These are phyloP conservation scores for Augochlorella aurata DNA, from an alignment of 2,888 invertebrate genomes.

Conservation along the genomic window DNA sequence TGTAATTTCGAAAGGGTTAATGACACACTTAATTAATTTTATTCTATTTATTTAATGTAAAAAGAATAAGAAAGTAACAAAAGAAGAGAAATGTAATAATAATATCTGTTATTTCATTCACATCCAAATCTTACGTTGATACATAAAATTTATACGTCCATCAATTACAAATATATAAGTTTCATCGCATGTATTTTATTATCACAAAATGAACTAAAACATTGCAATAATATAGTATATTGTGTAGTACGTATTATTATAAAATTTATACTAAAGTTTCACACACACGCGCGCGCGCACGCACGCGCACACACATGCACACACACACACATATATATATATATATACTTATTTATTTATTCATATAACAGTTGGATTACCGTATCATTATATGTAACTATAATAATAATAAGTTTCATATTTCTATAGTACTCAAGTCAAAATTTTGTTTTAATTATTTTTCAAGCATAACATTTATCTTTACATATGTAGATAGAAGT, in stretches of 20 bases:
- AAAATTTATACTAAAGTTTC: conserved; percentile 11
- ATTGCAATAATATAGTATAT: neutral
- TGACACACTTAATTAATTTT: neutral
- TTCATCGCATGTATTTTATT: conserved; percentile 6
- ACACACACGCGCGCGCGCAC: too few relatives aligned
- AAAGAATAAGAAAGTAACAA: neutral
- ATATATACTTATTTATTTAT: neutral
- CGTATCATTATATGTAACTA: neutral
- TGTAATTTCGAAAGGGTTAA: neutral
- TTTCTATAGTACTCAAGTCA: neutral
- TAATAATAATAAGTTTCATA: conserved; percentile 7
- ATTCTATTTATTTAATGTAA: neutral
- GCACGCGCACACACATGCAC: too few relatives aligned
- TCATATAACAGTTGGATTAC: conserved; percentile 6
- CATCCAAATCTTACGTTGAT: neutral
- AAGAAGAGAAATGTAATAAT: neutral
- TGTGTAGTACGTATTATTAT: neutral
- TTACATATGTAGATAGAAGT: neutral
- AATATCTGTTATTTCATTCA: too few relatives aligned
- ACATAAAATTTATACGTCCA: neutral
- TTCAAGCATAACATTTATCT: neutral
- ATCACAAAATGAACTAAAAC: conserved; percentile 33
- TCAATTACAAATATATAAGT: neutral
- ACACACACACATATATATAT: too few relatives aligned
- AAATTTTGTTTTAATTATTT: neutral